Evolutionary conservation across 2,113 vertebrate genomes (phyloP), one percentile per base, ranked within the genome.

Genomic region (Ceyx melanurus): DNA sequence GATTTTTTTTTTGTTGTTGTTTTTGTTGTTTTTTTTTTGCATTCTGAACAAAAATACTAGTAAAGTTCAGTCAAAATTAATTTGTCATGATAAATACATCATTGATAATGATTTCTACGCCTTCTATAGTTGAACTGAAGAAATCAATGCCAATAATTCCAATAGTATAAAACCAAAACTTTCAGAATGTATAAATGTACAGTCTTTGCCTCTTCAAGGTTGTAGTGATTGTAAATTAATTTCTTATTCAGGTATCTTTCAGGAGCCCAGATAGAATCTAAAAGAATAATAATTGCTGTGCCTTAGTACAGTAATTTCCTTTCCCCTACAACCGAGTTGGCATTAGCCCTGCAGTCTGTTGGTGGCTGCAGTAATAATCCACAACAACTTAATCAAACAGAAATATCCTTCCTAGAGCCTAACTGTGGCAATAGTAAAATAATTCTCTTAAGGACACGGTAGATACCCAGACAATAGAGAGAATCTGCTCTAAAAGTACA

Each of bases 101-200:
- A 37, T 57, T 80, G 13, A 5, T 62, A 50, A 70, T 64, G 10
- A 57, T 89, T 76, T 89, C 17, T 74, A 25, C 16, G 43, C 23
- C 11, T 68, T 61, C 15, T 13, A 5, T 61, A 70, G 40, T 22
- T 64, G 15, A 89, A 77, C 23, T 56, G 33, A 60, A 64, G 26
- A 64, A 86, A 75, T 15, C 11, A 46, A 31, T 51, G 15, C 1
- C 20, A 80, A 35, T 8, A 77, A 48, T 88, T 90, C 20, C 33
- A 51, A 4, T 10, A 45, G 2, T 29, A 61, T 29, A 45, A 90
- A 90, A 25, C 0, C 11, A n/a, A 12, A 74, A 70, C 0, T 1
- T 71, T 77, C 20, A 33, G 37, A 61, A 61, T 37, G 13, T 26
- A 40, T 74, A 26, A 6, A n/a, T 25, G 4, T 35, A 4, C 20